These are phyloP conservation scores for Leptinotarsa undecemlineata DNA, from an alignment of 1,140 invertebrate species.

Conservation along the genomic window DNA sequence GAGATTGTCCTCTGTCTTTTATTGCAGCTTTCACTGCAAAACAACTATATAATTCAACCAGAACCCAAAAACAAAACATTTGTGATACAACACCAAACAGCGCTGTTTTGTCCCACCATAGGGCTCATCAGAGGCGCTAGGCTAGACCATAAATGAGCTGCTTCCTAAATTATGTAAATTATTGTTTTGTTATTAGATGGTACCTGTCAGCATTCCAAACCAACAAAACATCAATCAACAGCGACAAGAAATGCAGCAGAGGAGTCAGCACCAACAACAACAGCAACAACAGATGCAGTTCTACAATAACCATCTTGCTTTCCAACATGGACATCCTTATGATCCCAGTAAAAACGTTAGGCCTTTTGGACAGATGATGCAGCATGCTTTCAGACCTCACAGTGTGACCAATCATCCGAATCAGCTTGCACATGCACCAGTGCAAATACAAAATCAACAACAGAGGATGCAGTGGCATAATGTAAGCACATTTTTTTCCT, in stretches of 20 bases:
- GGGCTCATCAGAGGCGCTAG: too few relatives aligned
- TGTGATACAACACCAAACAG: too few relatives aligned
- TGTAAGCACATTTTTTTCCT: not conserved
- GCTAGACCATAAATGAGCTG: too few relatives aligned
- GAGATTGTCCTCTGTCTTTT: too few relatives aligned
- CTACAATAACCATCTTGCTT: not conserved
- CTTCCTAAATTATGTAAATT: not conserved
- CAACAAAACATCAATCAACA: slow-evolving; percentile 38
- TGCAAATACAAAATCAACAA: slow-evolving; percentile 32
- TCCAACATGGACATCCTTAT: not conserved
- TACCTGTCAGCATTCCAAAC: slow-evolving; percentile 43
- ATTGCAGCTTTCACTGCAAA: too few relatives aligned
- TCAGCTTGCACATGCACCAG: slow-evolving; percentile 32
- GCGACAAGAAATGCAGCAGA: slow-evolving; percentile 54
- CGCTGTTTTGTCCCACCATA: too few relatives aligned
- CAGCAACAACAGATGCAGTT: slow-evolving; percentile 50
- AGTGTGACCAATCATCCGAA: slow-evolving; percentile 34
- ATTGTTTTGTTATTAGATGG: slow-evolving; percentile 34
- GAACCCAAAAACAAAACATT: too few relatives aligned
- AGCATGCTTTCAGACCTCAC: slow-evolving; percentile 35
- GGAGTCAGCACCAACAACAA: slow-evolving; percentile 54
- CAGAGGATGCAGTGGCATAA: slow-evolving; percentile 37
- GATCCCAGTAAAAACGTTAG: slow-evolving; percentile 59
- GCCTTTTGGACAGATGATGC: slow-evolving; percentile 51
- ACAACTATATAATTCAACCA: too few relatives aligned